These are phyloP conservation scores for Cydia pomonella DNA, from an alignment of 1,140 invertebrate genomes.

Conservation along the genomic window DNA sequence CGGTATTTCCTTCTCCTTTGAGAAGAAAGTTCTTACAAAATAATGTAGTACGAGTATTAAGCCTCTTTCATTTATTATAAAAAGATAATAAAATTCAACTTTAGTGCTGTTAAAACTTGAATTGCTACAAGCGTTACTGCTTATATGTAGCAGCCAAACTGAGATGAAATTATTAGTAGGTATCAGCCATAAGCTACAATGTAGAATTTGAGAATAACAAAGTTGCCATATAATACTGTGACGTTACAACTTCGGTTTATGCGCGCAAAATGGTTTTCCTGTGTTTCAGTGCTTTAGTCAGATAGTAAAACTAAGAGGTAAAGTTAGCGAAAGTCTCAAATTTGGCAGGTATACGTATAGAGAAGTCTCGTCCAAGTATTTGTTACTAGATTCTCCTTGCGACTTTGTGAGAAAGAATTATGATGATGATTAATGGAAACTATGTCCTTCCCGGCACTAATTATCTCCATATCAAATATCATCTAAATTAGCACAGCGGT, in stretches of 20 bases:
- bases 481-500: no score
- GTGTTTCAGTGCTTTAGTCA: not conserved
- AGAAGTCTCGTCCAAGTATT: no score
- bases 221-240: not conserved
- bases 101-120: not conserved
- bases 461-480: no score
- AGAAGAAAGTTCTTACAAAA: not conserved
- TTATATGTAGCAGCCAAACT: not conserved
- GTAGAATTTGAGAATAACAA: not conserved
- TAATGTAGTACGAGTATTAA: not conserved
- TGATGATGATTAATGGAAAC: no score
- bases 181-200: not conserved
- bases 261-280: not conserved
- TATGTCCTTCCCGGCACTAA: no score
- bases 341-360: no score
- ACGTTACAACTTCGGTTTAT: not conserved
- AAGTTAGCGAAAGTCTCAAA: no score
- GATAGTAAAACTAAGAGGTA: not conserved
- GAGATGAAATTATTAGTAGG: constrained; percentile 1
- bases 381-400: no score
- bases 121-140: not conserved
- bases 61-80: not conserved
- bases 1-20: no score
- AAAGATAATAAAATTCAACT: constrained; percentile 1
- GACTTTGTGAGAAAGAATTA: no score